Base-by-base conservation (phyloP, 2,797 vertebrate genomes). In the Rhynchotus rufescens region DNA sequence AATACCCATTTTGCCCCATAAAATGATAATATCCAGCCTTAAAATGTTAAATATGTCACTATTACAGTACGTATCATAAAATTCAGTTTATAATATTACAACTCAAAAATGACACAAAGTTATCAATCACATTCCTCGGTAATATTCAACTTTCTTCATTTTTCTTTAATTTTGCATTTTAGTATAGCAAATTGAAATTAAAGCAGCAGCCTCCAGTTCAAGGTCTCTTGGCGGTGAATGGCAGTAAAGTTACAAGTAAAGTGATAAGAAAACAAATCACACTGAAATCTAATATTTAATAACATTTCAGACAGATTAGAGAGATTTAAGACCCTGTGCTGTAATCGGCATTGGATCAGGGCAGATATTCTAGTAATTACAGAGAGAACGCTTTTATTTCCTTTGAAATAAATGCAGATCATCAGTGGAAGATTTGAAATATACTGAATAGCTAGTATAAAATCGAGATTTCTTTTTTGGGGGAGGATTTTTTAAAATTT, bases 21-120 rank as follows among this genome's bases (percentile, higher is more conserved):
- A 97, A 97, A 97, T 96, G 93, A 97, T 97, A 97, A 97, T 95
- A 96, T 95, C 82, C 83, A 82, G 94, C 94, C 97, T 97, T 97
- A 98, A 97, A 97, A 96, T 96, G 96, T 97, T 97, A 95, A 97
- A 96, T 96, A 93, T 96, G 97, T 95, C 96, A 96, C 95, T 88
- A 80, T 97, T 95, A 95, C 68, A 67, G 87, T 88, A 94, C 60
- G 72, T 82, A 93, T 81, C 67, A 91, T 96, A 96, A 97, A 97
- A 95, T 94, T 92, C 94, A 82, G 95, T 98, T 98, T 97, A 95
- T 96, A 96, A 97, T 96, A 96, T 96, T 97, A 96, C 97, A 96
- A 88, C 85, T 95, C 30, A 57, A 86, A 92, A 93, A 61, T 95
- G 97, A 96, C 97, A 97, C 86, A 60, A 36, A 15, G 85, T 88